These are phyloP conservation scores for Gadus chalcogrammus DNA, from an alignment of 2,113 vertebrate genomes.

Conservation along the genomic window DNA sequence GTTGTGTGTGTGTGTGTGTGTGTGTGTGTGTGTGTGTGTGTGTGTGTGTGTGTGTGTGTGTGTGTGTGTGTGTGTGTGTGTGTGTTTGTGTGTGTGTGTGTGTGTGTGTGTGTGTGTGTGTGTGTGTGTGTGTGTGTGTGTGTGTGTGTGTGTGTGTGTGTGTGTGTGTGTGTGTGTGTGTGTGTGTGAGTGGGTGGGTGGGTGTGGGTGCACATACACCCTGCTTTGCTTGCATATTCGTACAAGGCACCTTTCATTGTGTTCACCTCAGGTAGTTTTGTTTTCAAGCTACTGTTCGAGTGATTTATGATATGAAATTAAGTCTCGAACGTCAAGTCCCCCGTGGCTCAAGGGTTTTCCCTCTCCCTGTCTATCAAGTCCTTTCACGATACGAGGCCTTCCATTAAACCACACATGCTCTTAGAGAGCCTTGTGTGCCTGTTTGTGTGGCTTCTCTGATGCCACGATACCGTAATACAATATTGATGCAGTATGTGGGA, in stretches of 20 bases:
- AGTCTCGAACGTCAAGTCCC: constrained; percentile 33
- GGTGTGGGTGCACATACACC: neutral
- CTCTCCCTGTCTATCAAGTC: too few species aligned
- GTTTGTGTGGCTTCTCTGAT: too few species aligned
- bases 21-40: constrained; percentile 2
- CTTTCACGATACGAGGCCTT: too few species aligned
- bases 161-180: neutral
- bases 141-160: too few species aligned
- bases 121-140: neutral
- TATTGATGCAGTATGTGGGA: constrained; percentile 9
- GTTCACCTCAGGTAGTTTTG: constrained; percentile 56
- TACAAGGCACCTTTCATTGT: constrained; percentile 30
- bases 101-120: neutral
- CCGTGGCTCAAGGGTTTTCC: too few species aligned
- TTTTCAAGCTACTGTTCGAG: constrained; percentile 15
- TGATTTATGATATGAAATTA: constrained; percentile 51
- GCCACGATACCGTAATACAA: constrained; percentile 20
- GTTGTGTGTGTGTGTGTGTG: constrained; percentile 18
- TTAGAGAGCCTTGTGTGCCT: too few species aligned
- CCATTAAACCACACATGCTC: constrained; percentile 5
- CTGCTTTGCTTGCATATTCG: constrained; percentile 35
- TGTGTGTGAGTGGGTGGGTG: neutral
- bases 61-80: too few species aligned
- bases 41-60: neutral
- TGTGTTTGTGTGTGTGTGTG: too few species aligned